Percentiles rank a stretch among this genome's conserved stretches.
phyloP scores from a whole-genome alignment of 2,113 vertebrate species.

The Zosterops pallidus region DNA sequence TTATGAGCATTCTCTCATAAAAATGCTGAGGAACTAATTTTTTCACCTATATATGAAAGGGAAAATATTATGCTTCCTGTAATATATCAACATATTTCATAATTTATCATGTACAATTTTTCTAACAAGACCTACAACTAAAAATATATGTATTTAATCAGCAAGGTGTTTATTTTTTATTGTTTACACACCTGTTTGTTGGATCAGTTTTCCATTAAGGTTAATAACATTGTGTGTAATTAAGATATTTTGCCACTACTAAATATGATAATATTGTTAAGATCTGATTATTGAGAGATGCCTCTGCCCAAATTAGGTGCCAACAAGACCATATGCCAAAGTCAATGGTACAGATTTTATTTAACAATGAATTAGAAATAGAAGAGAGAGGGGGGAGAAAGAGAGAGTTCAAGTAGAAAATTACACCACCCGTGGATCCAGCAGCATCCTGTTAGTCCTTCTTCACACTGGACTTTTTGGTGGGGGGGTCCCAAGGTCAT shows the following conservation, averaged over 20 bases:
- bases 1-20: background rate
- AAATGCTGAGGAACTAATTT: background rate
- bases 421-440: accelerated
- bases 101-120: background rate
- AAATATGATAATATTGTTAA: background rate
- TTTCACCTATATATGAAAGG: background rate
- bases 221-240: background rate
- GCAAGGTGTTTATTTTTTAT: background rate
- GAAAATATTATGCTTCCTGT: background rate
- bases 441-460: background rate
- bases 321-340: background rate
- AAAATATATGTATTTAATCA: background rate
- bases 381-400: background rate
- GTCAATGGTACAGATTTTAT: background rate
- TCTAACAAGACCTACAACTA: background rate
- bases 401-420: background rate
- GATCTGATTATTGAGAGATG: background rate
- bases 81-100: background rate
- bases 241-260: background rate
- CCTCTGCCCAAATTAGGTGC: background rate
- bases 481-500: background rate
- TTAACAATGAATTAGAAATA: background rate
- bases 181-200: background rate
- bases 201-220: background rate
- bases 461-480: background rate